A percentile compares a stretch with the other conserved stretches of the same genome.
Evolutionary conservation across 2,888 invertebrate genomes (phyloP).

Genomic region (Ormyrus rosae): DNA sequence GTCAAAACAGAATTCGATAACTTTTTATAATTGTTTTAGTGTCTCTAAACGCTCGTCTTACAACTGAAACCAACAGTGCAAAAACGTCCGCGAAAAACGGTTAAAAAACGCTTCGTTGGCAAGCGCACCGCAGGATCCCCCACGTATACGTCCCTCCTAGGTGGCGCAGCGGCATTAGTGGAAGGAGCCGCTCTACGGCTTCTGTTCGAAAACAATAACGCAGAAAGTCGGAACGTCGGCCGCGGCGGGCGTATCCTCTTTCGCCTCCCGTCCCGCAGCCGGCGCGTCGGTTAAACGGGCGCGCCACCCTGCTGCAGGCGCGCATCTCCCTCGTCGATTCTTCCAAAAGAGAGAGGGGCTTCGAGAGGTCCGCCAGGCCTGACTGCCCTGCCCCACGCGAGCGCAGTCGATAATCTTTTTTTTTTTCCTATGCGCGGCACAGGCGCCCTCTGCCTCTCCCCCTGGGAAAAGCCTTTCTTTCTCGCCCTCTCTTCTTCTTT

Average conservation of each 20-base stretch:
- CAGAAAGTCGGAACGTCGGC: constrained; percentile 23
- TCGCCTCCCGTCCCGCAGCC: constrained; percentile 1
- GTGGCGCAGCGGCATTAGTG: background rate
- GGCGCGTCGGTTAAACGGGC: background rate
- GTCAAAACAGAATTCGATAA: too few relatives aligned
- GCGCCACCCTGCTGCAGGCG: background rate
- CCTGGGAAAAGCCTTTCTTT: constrained; percentile 8
- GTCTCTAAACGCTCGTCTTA: too few relatives aligned
- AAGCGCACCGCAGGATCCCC: too few relatives aligned
- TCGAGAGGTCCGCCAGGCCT: background rate
- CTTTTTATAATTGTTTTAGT: too few relatives aligned
- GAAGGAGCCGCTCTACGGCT: constrained; percentile 64
- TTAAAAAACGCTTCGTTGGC: too few relatives aligned
- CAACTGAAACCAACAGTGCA: too few relatives aligned
- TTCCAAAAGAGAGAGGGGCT: background rate
- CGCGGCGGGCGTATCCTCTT: constrained; percentile 10
- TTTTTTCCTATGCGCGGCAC: background rate
- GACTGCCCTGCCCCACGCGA: background rate
- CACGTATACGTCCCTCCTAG: too few relatives aligned
- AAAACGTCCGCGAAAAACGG: too few relatives aligned
- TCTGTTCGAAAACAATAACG: constrained; percentile 67
- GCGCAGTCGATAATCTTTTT: constrained; percentile 42
- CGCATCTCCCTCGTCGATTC: constrained; percentile 23
- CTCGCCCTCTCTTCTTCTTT: background rate
- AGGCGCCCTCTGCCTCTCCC: background rate